These are phyloP conservation scores for Sinohyriopsis cumingii DNA, from an alignment of 2,888 invertebrate genomes.

Conservation along the genomic window DNA sequence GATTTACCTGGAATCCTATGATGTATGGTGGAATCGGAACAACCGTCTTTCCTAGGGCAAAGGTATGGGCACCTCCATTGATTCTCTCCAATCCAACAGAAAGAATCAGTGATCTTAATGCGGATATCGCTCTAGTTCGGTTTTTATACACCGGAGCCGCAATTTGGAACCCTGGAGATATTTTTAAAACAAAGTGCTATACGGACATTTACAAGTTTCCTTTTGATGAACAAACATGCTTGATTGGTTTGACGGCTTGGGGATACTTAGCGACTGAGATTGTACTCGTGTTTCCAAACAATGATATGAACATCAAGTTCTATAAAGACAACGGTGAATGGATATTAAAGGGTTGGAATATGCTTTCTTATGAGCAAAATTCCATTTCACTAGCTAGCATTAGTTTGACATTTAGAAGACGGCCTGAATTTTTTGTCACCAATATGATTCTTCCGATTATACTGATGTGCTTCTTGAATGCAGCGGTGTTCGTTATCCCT, in stretches of 20 bases:
- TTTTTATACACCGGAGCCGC: slow-evolving; percentile 19
- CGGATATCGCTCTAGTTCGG: slow-evolving; percentile 9
- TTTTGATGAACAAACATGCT: slow-evolving; percentile 25
- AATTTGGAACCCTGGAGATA: slow-evolving; percentile 22
- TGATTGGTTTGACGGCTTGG: slow-evolving; percentile 16
- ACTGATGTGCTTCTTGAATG: slow-evolving; percentile 13
- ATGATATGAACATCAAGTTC: slow-evolving; percentile 5
- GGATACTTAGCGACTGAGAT: slow-evolving; percentile 11
- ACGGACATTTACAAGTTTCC: slow-evolving; percentile 24
- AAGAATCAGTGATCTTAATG: slow-evolving; percentile 16
- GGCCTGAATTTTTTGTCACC: slow-evolving; percentile 18
- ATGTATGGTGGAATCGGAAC: slow-evolving; percentile 11
- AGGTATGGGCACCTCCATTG: slow-evolving; percentile 21
- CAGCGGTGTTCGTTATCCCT: slow-evolving; percentile 15
- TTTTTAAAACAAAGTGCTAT: slow-evolving; percentile 21
- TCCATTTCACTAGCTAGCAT: slow-evolving; percentile 6
- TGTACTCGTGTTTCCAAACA: slow-evolving; percentile 3
- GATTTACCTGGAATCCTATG: slow-evolving; percentile 19
- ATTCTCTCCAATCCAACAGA: slow-evolving; percentile 19
- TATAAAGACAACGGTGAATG: slow-evolving; percentile 27
- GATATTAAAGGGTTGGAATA: slow-evolving; percentile 7
- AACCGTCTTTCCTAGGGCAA: slow-evolving; percentile 7
- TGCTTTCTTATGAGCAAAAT: slow-evolving; percentile 1
- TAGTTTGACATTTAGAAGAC: slow-evolving; percentile 8
- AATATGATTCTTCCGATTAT: slow-evolving; percentile 20